Conservation (phyloP, 2,797 vertebrate species). For the Smutsia gigantea region DNA sequence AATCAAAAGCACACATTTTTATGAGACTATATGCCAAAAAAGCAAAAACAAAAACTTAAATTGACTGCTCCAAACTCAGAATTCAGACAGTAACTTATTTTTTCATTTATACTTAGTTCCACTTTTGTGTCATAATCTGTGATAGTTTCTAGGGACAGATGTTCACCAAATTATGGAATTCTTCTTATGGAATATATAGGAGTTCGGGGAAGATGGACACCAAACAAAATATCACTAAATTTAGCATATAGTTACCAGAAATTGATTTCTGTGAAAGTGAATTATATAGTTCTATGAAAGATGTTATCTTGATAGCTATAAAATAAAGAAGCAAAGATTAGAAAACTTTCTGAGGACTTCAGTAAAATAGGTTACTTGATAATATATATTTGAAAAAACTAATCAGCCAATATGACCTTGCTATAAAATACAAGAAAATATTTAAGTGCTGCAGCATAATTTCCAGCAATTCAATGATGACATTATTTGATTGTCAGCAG, state of each 20-base stretch:
- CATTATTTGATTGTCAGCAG: neutral
- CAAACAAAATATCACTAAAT: neutral
- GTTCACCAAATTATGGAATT: neutral
- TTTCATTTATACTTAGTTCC: neutral
- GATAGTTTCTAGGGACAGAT: neutral
- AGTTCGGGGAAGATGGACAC: neutral
- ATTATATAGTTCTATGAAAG: neutral
- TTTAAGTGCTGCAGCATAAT: neutral
- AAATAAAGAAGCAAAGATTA: neutral
- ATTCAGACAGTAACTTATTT: neutral
- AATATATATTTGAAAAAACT: neutral
- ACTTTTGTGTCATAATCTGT: neutral
- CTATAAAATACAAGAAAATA: neutral
- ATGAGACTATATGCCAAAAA: neutral
- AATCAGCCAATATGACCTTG: neutral
- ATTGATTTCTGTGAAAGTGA: neutral
- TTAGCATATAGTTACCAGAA: neutral
- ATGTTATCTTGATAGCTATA: neutral
- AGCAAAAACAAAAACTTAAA: neutral
- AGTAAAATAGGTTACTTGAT: neutral
- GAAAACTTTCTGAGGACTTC: neutral
- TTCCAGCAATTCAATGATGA: neutral
- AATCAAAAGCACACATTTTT: neutral
- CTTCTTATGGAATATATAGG: neutral
- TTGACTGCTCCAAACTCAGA: neutral